These are phyloP conservation scores for Pavo muticus DNA, from an alignment of 2,113 vertebrate genomes.

Conservation along the genomic window DNA sequence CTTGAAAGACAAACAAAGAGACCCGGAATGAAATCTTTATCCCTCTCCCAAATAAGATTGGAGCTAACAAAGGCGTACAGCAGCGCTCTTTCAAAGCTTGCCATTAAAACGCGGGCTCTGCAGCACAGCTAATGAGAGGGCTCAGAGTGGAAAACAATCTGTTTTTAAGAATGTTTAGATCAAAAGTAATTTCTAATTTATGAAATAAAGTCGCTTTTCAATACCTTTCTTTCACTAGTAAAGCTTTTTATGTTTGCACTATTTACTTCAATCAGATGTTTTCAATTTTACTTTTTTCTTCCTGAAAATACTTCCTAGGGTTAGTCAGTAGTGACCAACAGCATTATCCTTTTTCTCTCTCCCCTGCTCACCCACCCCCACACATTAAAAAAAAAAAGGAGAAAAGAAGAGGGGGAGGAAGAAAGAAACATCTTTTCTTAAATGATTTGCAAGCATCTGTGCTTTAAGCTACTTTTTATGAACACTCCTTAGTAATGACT, in stretches of 20 bases:
- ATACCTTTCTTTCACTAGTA: constrained; percentile 82
- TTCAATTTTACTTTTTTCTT: constrained; percentile 82
- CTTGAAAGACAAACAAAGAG: constrained; percentile 83
- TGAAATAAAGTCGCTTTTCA: constrained; percentile 83
- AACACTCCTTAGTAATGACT: constrained; percentile 85
- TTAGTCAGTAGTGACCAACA: constrained; percentile 76
- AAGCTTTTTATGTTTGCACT: constrained; percentile 83
- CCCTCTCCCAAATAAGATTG: constrained; percentile 73
- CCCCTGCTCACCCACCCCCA: constrained; percentile 36
- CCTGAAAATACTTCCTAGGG: constrained; percentile 81
- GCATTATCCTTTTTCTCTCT: constrained; percentile 73
- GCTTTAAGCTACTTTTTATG: constrained; percentile 87
- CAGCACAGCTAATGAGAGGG: constrained; percentile 79
- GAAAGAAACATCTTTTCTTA: constrained; percentile 82
- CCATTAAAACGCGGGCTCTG: constrained; percentile 72
- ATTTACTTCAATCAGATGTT: constrained; percentile 89
- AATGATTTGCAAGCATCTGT: constrained; percentile 84
- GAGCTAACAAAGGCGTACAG: constrained; percentile 74
- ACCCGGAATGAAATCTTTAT: constrained; percentile 79
- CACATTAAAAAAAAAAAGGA: constrained; percentile 53
- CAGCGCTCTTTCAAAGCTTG: constrained; percentile 72
- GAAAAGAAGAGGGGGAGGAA: constrained; percentile 70
- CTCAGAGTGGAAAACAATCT: constrained; percentile 79
- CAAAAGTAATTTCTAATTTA: constrained; percentile 88
- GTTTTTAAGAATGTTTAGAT: constrained; percentile 84